A percentile compares a stretch with the other conserved stretches of the same genome.
phyloP scores from a whole-genome alignment of 1,140 invertebrate species.

The Nylanderia fulva region DNA sequence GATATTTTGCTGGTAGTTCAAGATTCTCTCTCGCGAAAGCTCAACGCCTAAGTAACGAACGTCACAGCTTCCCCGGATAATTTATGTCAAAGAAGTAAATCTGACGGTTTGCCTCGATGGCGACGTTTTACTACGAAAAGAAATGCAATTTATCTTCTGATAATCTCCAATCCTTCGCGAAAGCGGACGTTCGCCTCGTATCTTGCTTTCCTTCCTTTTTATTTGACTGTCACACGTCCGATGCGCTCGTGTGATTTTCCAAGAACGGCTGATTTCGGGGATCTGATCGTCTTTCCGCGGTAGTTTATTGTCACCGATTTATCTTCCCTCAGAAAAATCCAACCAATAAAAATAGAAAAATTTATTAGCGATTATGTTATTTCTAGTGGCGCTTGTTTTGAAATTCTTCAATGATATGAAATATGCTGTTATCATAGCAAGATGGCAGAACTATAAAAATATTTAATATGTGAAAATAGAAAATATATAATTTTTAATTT shows the following conservation, averaged over 20 bases:
- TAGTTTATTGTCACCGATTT: slow-evolving; percentile 48
- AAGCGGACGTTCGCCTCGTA: slow-evolving; percentile 59
- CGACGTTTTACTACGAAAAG: slow-evolving; percentile 52
- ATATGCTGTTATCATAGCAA: neutral
- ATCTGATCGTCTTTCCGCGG: slow-evolving; percentile 34
- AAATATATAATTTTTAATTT: slow-evolving; percentile 11
- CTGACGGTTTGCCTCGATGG: slow-evolving; percentile 37
- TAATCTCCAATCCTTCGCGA: slow-evolving; percentile 64
- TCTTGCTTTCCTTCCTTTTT: slow-evolving; percentile 60
- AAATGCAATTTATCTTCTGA: slow-evolving; percentile 61
- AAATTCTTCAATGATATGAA: slow-evolving; percentile 8
- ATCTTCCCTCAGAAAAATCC: slow-evolving; percentile 8
- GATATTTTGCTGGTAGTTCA: neutral
- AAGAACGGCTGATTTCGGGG: slow-evolving; percentile 49
- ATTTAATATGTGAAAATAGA: neutral
- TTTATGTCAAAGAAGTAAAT: slow-evolving; percentile 55
- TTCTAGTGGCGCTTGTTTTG: neutral
- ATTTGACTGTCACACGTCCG: slow-evolving; percentile 60
- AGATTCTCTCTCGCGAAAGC: slow-evolving; percentile 15
- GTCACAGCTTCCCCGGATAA: slow-evolving; percentile 38
- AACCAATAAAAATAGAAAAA: slow-evolving; percentile 5
- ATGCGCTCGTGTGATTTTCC: slow-evolving; percentile 37
- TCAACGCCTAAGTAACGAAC: slow-evolving; percentile 38
- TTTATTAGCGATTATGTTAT: neutral
- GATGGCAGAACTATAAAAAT: neutral